A percentile compares a stretch with the other conserved stretches of the same genome.
phyloP scores from a whole-genome alignment of 1,140 invertebrate genomes.

The Myzus persicae region DNA sequence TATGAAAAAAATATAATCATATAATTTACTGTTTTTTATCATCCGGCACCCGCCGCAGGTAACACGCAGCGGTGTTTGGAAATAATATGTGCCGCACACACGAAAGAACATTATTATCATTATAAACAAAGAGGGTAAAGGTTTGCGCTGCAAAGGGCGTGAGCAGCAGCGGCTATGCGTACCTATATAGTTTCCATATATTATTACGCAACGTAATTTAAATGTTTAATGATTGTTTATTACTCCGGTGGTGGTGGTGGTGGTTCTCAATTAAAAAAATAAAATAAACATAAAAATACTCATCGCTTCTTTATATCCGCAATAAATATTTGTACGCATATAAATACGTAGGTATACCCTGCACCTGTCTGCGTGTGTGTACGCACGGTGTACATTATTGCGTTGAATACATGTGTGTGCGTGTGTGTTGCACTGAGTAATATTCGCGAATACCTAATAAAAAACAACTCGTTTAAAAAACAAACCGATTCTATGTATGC shows the following conservation, averaged over 20 bases:
- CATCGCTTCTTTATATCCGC: constrained; percentile 6
- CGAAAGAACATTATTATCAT: background rate
- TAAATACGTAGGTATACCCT: background rate
- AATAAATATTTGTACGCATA: background rate
- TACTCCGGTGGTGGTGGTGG: background rate
- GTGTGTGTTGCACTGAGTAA: background rate
- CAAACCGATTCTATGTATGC: background rate
- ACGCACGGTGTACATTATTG: background rate
- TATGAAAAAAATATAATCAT: background rate
- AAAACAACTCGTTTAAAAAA: constrained; percentile 19
- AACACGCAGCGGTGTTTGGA: background rate
- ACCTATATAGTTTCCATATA: background rate
- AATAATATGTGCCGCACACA: background rate
- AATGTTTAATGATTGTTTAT: constrained; percentile 36
- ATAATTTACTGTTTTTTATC: background rate
- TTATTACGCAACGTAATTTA: background rate
- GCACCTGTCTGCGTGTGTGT: background rate
- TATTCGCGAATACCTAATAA: background rate
- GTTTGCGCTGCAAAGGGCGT: background rate
- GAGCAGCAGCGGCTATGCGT: no score
- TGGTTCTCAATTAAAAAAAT: constrained; percentile 18
- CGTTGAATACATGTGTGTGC: background rate
- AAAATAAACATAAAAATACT: background rate
- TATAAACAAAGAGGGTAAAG: background rate
- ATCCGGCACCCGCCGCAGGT: background rate